phyloP scores from a whole-genome alignment of 2,888 invertebrate species.

The Slavum lentiscoides region DNA sequence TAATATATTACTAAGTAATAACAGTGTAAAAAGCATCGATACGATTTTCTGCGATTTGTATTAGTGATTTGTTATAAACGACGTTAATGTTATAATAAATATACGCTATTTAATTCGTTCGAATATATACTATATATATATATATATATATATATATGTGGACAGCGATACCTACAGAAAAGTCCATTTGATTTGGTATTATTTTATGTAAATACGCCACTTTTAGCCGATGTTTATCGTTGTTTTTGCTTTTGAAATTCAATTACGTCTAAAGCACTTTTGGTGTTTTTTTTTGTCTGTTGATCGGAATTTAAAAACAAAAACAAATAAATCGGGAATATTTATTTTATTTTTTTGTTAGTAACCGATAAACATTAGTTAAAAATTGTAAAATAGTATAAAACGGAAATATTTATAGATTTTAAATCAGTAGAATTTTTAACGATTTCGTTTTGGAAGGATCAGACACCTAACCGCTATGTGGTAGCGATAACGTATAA shows the following conservation, averaged over 20 bases:
- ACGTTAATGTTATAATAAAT: neutral
- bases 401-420: neutral
- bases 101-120: neutral
- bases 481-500: too few species aligned
- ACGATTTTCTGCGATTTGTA: neutral
- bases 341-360: too few species aligned
- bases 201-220: conserved; percentile 7
- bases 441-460: too few species aligned
- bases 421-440: neutral
- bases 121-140: too few species aligned
- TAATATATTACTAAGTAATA: neutral
- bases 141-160: too few species aligned
- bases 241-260: conserved; percentile 5
- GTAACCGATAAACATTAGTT: neutral
- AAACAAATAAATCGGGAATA: neutral
- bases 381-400: neutral
- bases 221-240: neutral
- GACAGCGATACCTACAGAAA: neutral
- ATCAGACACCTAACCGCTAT: too few species aligned
- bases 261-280: conserved; percentile 15
- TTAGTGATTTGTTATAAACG: neutral
- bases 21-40: neutral
- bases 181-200: conserved; percentile 6
- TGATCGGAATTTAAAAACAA: conserved; percentile 11
- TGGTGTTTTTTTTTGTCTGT: neutral